These are phyloP conservation scores for Halocynthia aurantium DNA, from an alignment of 23 tunicate genomes.

Conservation along the genomic window DNA sequence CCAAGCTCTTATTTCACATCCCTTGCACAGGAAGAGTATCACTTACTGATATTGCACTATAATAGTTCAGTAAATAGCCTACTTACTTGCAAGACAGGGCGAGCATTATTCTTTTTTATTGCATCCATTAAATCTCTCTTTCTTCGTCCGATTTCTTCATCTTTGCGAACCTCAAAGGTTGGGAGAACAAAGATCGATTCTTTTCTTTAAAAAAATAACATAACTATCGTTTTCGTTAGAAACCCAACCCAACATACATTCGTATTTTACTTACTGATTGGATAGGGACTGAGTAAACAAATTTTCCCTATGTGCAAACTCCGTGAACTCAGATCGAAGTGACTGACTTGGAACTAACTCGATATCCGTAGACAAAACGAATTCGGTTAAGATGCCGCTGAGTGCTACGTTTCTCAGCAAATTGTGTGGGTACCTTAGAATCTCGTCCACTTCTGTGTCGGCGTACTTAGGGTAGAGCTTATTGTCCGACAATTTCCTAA, in stretches of 20 bases:
- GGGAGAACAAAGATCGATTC: constrained; percentile 42
- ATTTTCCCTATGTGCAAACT: constrained; percentile 22
- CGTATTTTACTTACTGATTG: too few species aligned
- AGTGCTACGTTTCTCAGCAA: constrained; percentile 83
- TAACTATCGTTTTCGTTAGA: too few species aligned
- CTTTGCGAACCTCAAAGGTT: constrained; percentile 53
- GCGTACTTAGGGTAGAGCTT: neutral
- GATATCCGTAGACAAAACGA: constrained; percentile 57
- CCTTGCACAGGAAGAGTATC: too few species aligned
- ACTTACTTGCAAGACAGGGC: constrained; percentile 62
- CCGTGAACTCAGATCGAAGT: constrained; percentile 33
- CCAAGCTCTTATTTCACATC: too few species aligned
- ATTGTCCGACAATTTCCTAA: neutral
- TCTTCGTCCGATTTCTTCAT: constrained; percentile 4
- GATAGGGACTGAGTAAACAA: too few species aligned
- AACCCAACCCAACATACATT: too few species aligned
- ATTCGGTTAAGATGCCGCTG: constrained; percentile 48
- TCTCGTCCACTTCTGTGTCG: neutral
- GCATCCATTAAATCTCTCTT: constrained; percentile 31
- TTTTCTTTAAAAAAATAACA: too few species aligned
- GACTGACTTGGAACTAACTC: constrained; percentile 49
- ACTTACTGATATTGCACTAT: too few species aligned
- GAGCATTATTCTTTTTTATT: constrained; percentile 39
- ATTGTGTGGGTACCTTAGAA: constrained; percentile 67
- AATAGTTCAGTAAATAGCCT: neutral